phyloP scores from a whole-genome alignment of 2,113 vertebrate species.

The Albula glossodonta region DNA sequence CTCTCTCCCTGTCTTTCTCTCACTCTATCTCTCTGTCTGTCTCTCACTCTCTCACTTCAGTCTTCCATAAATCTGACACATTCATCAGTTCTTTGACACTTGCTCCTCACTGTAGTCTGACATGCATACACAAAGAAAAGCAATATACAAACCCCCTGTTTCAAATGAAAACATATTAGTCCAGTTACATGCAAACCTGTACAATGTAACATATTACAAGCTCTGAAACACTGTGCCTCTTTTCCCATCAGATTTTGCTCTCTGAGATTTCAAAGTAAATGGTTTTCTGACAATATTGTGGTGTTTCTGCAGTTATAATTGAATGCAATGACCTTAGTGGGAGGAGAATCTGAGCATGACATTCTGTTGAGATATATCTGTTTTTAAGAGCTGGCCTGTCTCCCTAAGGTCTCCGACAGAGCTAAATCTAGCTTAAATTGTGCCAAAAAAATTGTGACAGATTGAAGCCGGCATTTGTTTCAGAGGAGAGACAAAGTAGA shows the following conservation, averaged over 20 bases:
- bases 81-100: background rate
- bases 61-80: background rate
- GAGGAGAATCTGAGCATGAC: too few relatives aligned
- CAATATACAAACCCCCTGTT: background rate
- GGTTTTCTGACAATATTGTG: too few relatives aligned
- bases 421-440: background rate
- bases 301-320: too few relatives aligned
- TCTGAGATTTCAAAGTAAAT: too few relatives aligned
- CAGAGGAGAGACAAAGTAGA: conserved; percentile 25
- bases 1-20: background rate
- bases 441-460: background rate
- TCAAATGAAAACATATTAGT: background rate
- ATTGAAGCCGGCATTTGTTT: conserved; percentile 36
- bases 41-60: background rate
- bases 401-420: too few relatives aligned
- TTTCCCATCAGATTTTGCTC: background rate
- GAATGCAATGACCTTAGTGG: too few relatives aligned
- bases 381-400: too few relatives aligned
- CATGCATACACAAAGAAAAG: background rate
- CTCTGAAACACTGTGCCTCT: background rate
- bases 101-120: background rate
- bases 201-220: background rate
- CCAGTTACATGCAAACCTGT: background rate
- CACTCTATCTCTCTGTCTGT: background rate
- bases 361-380: too few relatives aligned